Conservation (phyloP, 2,797 vertebrate species). For the Tragelaphus oryx region DNA sequence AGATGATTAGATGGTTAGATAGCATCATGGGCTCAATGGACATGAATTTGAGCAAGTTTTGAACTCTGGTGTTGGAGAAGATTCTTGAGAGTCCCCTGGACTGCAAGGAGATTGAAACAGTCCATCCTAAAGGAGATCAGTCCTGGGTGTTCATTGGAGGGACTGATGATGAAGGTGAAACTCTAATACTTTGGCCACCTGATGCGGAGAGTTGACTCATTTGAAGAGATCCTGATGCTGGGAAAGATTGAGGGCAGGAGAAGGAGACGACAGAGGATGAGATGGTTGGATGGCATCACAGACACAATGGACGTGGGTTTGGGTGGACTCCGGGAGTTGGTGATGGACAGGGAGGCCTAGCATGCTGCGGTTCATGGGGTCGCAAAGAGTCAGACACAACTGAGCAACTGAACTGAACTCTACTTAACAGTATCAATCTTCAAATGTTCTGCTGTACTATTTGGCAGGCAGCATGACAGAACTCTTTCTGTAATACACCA, state of each 20-base stretch:
- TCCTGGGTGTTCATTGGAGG: background rate
- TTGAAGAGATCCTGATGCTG: background rate
- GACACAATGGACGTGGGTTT: background rate
- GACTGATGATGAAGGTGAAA: background rate
- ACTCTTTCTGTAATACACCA: background rate
- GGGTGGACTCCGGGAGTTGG: background rate
- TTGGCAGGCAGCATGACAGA: background rate
- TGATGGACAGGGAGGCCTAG: background rate
- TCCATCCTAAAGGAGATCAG: background rate
- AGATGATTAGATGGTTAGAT: background rate
- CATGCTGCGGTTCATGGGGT: background rate
- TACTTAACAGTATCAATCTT: background rate
- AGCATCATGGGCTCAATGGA: background rate
- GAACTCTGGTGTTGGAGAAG: background rate
- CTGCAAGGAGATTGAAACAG: background rate
- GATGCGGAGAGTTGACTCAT: background rate
- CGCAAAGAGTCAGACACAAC: fast-evolving
- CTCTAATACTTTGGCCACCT: background rate
- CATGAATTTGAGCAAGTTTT: background rate
- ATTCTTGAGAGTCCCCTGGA: background rate
- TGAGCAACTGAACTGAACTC: background rate
- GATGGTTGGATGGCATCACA: background rate
- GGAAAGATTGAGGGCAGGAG: background rate
- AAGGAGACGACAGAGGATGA: background rate
- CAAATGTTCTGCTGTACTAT: background rate